Evolutionary conservation across 2,113 vertebrate genomes (phyloP), one percentile per base, ranked within the genome.

Genomic region (Andinoacara biseriatus): DNA sequence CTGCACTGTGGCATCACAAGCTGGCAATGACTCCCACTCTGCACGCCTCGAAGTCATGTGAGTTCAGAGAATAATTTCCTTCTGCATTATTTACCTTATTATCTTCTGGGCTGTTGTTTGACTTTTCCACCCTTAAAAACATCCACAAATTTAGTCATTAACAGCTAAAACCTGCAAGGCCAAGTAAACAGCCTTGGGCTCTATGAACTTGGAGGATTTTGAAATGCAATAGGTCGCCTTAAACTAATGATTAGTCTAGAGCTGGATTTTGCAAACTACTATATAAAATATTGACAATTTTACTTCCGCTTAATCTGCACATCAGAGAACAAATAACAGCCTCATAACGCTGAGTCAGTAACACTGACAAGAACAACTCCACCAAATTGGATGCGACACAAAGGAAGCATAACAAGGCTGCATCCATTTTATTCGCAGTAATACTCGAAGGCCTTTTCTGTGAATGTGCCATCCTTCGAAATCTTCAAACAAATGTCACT

Each of bases 21-120:
- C 97, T 1, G 98, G 98, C 52, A 98, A 98, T 0, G 97, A 98
- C 89, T 97, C 97, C 67, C 94, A 89, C 74, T 89, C 90, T 0
- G 97, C 97, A 7, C 96, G 98, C 2, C 95, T 99, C 15, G 98
- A 99, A 95, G 98, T 99, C 82, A 99, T 99, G 98, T 99, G 92
- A 99, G 98, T 97, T 60, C 11, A 67, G 10, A 17, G 10, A 74
- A 46, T 22, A 22, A 58, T 7, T 43, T 59, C 24, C 29, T 29
- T 40, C 43, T 72, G 15, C 33, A 4, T 57, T 74, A 15, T 60
- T 29, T 56, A 56, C 5, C n/a, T 8, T 31, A 10, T n/a, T 72
- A 18, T 72, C 17, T 54, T 72, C 52, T 54, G 31, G 26, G 67
- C 2, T 49, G 2, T 72, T 72, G 46, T 54, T 14, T 31, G 67